Conservation (phyloP, 92 coral and sea anemone genomes). For the Ricordea florida region DNA sequence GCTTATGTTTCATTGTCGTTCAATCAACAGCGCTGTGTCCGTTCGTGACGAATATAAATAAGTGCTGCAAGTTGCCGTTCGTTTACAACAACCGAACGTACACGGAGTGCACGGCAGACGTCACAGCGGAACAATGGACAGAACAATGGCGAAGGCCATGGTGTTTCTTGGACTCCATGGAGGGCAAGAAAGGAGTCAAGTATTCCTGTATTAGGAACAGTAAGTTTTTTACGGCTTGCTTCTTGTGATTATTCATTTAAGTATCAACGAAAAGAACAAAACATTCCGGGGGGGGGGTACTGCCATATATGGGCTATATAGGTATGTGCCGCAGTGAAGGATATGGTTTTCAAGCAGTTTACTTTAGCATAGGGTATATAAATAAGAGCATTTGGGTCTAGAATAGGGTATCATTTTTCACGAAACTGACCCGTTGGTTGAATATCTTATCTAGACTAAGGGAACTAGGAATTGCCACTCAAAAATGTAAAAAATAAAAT, state of each 20-base stretch:
- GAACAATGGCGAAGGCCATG: slow-evolving; percentile 78
- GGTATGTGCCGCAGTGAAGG: too few species aligned
- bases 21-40: slow-evolving; percentile 43
- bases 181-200: not conserved
- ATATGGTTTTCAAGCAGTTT: too few species aligned
- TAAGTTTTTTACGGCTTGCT: not conserved
- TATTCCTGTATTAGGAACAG: slow-evolving; percentile 8
- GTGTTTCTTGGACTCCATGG: slow-evolving; percentile 46
- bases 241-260: not conserved
- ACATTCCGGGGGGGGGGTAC: too few species aligned
- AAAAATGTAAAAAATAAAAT: too few species aligned
- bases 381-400: too few species aligned
- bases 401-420: too few species aligned
- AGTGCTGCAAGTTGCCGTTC: slow-evolving; percentile 78
- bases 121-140: slow-evolving; percentile 41
- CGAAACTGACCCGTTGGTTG: too few species aligned
- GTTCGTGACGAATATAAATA: slow-evolving; percentile 66
- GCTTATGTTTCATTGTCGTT: not conserved
- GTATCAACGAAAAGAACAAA: too few species aligned
- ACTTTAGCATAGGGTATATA: too few species aligned
- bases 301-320: too few species aligned
- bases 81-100: slow-evolving; percentile 60
- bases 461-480: too few species aligned
- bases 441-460: too few species aligned
- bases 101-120: slow-evolving; percentile 76